Conservation (phyloP, 2,113 vertebrate species). For the Tiliqua scincoides region DNA sequence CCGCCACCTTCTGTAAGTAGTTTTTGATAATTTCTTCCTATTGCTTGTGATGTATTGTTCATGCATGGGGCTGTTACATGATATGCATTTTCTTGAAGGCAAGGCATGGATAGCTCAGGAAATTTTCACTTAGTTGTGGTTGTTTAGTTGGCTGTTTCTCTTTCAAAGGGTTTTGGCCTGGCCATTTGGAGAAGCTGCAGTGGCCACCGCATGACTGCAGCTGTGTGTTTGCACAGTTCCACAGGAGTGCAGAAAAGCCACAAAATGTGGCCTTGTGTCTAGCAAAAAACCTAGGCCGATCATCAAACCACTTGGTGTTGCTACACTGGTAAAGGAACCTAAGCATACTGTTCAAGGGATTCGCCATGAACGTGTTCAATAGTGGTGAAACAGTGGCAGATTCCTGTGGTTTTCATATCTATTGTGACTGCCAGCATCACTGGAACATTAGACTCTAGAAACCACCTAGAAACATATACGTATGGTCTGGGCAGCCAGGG, state of each 20-base stretch:
- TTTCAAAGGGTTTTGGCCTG: no score
- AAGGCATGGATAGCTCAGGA: not conserved
- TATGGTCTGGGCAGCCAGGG: no score
- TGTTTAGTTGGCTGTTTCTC: not conserved
- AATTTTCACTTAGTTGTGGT: not conserved
- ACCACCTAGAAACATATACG: not conserved
- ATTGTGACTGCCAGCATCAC: not conserved
- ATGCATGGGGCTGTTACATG: not conserved
- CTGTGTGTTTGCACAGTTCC: no score
- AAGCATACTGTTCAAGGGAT: not conserved
- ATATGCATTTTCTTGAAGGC: not conserved
- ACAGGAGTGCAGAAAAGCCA: no score
- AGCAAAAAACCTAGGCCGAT: not conserved
- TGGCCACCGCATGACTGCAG: no score
- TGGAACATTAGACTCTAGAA: not conserved
- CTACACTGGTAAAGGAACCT: not conserved
- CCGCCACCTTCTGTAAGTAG: no score
- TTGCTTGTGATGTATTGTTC: not conserved
- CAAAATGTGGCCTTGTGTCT: no score
- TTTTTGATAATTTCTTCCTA: no score
- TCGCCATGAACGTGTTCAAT: not conserved
- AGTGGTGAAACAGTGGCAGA: not conserved
- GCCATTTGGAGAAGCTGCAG: no score
- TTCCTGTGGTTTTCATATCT: not conserved
- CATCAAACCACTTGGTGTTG: not conserved